Conservation (phyloP, 2,113 vertebrate species). For the Panthera leo region DNA sequence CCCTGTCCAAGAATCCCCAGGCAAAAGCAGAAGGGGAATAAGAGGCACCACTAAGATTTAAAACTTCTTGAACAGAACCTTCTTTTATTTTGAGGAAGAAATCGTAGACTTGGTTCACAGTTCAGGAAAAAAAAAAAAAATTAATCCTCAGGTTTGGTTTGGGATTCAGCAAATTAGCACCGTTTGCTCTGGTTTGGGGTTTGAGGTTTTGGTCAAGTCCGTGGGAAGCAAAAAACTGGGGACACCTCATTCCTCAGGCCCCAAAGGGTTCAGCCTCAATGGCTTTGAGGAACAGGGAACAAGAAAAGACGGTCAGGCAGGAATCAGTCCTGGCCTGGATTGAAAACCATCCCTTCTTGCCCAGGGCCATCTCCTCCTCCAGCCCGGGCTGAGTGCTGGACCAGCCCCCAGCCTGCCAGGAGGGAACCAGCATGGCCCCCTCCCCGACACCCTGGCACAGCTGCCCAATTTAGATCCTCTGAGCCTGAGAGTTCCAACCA, state of each 20-base stretch:
- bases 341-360: not conserved
- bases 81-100: constrained; percentile 54
- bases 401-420: not conserved
- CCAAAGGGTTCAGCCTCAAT: not conserved
- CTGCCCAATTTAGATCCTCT: not conserved
- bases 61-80: constrained; percentile 50
- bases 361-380: not conserved
- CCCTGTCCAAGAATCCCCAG: constrained; percentile 36
- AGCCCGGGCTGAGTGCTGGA: not conserved
- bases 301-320: not conserved
- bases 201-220: constrained; percentile 67
- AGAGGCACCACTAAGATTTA: not conserved
- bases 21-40: not conserved
- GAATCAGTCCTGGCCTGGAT: not conserved
- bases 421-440: not conserved
- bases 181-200: constrained; percentile 72
- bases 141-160: constrained; percentile 54
- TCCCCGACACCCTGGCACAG: not conserved
- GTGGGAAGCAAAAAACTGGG: not conserved
- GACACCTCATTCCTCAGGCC: constrained; percentile 16
- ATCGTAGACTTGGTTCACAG: constrained; percentile 19
- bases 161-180: constrained; percentile 76
- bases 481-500: not conserved
- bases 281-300: not conserved
- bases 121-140: constrained; percentile 45